These are phyloP conservation scores for Hemicordylus capensis DNA, from an alignment of 2,113 vertebrate genomes.

Conservation along the genomic window DNA sequence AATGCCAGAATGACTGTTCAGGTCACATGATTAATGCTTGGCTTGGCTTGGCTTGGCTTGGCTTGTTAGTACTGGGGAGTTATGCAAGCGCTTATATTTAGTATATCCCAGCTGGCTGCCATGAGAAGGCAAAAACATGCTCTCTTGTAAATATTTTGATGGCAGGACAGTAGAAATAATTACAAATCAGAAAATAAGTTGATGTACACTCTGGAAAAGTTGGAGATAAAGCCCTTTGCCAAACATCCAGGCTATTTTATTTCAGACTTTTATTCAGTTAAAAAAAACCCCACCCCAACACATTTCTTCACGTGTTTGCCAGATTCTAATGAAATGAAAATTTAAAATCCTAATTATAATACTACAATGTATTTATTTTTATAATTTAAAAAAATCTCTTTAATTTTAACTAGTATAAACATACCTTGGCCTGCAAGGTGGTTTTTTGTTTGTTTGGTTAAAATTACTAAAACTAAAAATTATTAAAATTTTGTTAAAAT, in stretches of 20 bases:
- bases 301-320: background rate
- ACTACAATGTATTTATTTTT: too few species aligned
- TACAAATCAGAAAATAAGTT: background rate
- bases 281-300: background rate
- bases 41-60: background rate
- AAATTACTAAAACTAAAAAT: background rate
- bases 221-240: background rate
- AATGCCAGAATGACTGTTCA: background rate
- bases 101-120: background rate
- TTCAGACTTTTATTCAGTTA: background rate
- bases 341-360: background rate
- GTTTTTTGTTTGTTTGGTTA: background rate
- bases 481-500: background rate
- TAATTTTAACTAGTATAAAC: background rate
- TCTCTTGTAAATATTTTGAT: constrained; percentile 19
- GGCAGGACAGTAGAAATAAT: background rate
- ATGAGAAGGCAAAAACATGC: background rate
- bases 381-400: background rate
- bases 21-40: constrained; percentile 1
- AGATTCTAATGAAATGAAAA: background rate
- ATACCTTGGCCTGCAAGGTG: too few species aligned
- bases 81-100: background rate
- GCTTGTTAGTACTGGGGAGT: background rate
- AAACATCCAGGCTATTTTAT: background rate
- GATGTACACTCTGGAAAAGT: background rate